Evolutionary conservation across 2,113 vertebrate genomes (phyloP).

Genomic region (Atherinomorus stipes): DNA sequence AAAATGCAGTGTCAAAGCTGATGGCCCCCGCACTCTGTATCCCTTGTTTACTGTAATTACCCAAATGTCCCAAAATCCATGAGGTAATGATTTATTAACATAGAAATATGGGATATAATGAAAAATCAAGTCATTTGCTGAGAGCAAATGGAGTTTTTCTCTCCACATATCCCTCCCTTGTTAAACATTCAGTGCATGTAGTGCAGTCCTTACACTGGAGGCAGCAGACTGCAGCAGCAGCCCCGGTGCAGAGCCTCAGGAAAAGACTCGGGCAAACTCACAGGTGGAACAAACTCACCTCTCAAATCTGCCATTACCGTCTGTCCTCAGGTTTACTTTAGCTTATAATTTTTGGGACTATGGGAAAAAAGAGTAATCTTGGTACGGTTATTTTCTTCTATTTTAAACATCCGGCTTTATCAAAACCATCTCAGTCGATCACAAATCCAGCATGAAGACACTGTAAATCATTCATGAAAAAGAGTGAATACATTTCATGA

Average conservation of each 20-base stretch:
- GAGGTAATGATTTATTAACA: constrained; percentile 60
- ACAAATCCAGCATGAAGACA: constrained; percentile 4
- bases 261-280: constrained; percentile 7
- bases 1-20: constrained; percentile 21
- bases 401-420: not conserved
- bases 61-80: constrained; percentile 57
- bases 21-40: constrained; percentile 25
- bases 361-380: not conserved
- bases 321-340: constrained; percentile 3
- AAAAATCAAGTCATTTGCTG: constrained; percentile 49
- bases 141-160: constrained; percentile 25
- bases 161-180: not conserved
- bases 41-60: constrained; percentile 65
- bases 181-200: constrained; percentile 26
- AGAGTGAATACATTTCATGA: not conserved
- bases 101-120: constrained; percentile 37
- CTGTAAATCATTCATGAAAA: constrained; percentile 25
- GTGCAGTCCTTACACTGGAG: not conserved
- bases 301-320: constrained; percentile 2
- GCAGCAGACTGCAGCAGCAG: constrained; percentile 14
- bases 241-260: constrained; percentile 6
- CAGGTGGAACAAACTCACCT: constrained; percentile 13
- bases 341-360: not conserved
- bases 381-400: not conserved
- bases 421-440: constrained; percentile 5